A percentile compares a stretch with the other conserved stretches of the same genome.
phyloP scores from a whole-genome alignment of 1,140 invertebrate genomes.

The Zaprionus ornatus region DNA sequence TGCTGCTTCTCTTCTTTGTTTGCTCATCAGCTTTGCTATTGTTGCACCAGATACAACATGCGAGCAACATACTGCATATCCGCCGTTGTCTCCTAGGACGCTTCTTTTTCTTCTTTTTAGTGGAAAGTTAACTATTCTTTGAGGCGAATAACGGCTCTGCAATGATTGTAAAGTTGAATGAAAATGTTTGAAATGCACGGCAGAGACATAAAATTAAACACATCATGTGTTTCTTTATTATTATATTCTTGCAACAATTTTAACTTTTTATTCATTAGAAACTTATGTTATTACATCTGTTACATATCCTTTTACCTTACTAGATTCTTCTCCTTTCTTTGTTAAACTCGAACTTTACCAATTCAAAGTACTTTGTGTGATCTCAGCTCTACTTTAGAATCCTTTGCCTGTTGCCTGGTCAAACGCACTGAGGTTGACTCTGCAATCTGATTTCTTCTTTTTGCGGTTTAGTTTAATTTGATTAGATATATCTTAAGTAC shows the following conservation, averaged over 20 bases:
- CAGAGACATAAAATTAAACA: not conserved
- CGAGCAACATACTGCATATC: slow-evolving; percentile 11
- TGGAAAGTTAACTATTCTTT: slow-evolving; percentile 27
- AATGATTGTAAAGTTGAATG: slow-evolving; percentile 7
- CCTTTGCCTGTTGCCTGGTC: too few species aligned
- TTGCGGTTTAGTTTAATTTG: not conserved
- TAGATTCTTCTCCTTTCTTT: too few species aligned
- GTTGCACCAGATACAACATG: slow-evolving; percentile 33
- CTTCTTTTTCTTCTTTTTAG: slow-evolving; percentile 13
- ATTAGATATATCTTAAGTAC: not conserved
- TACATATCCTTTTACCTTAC: too few species aligned
- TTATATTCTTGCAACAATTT: not conserved
- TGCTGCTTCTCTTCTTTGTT: slow-evolving; percentile 10
- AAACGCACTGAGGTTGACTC: too few species aligned
- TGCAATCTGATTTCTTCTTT: not conserved
- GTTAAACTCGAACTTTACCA: too few species aligned
- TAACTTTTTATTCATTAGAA: too few species aligned
- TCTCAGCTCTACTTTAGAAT: too few species aligned
- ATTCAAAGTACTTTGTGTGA: too few species aligned
- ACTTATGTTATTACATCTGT: too few species aligned
- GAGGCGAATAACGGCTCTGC: slow-evolving; percentile 12
- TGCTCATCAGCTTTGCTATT: slow-evolving; percentile 30
- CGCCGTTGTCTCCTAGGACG: not conserved
- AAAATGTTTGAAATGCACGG: not conserved
- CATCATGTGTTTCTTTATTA: not conserved